Evolutionary conservation across 2,888 invertebrate species (phyloP).

Genomic region (Lamproptera curius): DNA sequence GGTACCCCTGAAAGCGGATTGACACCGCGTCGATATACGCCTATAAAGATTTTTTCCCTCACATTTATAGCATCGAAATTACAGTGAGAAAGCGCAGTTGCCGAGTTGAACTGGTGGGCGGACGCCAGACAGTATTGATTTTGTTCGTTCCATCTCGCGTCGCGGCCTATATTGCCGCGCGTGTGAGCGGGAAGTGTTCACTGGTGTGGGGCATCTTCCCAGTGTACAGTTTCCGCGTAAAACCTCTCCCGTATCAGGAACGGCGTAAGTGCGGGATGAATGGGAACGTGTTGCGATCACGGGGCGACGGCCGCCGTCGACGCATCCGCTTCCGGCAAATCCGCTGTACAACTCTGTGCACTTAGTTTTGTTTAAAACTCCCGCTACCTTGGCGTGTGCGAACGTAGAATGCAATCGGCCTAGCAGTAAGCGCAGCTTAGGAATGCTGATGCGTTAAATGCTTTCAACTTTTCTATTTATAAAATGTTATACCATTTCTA

Average conservation of each 20-base stretch:
- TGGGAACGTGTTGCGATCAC: constrained; percentile 76
- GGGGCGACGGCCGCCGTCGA: constrained; percentile 74
- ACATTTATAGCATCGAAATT: constrained; percentile 76
- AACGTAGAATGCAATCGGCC: too few relatives aligned
- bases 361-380: constrained; percentile 63
- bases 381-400: too few relatives aligned
- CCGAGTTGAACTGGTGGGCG: constrained; percentile 71
- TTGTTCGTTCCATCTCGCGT: constrained; percentile 60
- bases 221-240: constrained; percentile 72
- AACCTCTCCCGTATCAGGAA: constrained; percentile 45
- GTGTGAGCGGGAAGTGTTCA: constrained; percentile 52
- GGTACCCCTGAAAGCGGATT: too few relatives aligned
- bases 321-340: constrained; percentile 74
- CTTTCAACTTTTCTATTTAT: too few relatives aligned
- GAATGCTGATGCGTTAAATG: too few relatives aligned
- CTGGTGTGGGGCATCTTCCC: constrained; percentile 56
- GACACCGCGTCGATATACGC: too few relatives aligned
- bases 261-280: constrained; percentile 70
- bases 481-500: too few relatives aligned
- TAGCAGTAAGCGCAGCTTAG: too few relatives aligned
- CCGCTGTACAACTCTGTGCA: constrained; percentile 70
- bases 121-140: constrained; percentile 76
- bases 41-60: constrained; percentile 67
- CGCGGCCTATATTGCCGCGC: constrained; percentile 34
- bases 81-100: constrained; percentile 74